A percentile compares a stretch with the other conserved stretches of the same genome.
These are phyloP conservation scores for Paragorgia papillata DNA, from an alignment of 92 coral and sea anemone genomes.

Conservation along the genomic window DNA sequence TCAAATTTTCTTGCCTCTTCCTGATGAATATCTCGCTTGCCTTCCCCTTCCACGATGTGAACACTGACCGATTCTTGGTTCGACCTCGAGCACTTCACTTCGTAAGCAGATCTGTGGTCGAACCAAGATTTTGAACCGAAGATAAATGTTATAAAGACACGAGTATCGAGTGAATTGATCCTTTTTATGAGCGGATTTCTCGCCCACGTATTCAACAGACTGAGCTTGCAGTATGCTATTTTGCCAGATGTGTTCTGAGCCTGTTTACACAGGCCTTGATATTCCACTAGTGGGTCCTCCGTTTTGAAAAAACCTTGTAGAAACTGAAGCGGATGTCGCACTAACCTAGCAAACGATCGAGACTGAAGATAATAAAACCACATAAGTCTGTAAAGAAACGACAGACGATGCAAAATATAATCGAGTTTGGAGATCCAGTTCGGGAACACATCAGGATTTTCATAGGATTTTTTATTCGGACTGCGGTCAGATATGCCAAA, in stretches of 20 bases:
- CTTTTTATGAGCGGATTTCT: constrained; percentile 88
- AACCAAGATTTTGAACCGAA: constrained; percentile 85
- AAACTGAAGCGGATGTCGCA: constrained; percentile 17
- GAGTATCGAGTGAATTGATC: constrained; percentile 62
- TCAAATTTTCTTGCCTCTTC: constrained; percentile 78
- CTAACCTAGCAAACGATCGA: not conserved
- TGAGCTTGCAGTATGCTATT: constrained; percentile 84
- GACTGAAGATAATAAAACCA: constrained; percentile 1
- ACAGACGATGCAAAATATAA: constrained; percentile 39
- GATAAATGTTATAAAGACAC: constrained; percentile 71
- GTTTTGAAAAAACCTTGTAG: constrained; percentile 11
- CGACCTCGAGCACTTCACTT: constrained; percentile 78
- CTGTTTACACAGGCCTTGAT: constrained; percentile 39
- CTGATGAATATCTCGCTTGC: constrained; percentile 86
- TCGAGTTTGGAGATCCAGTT: constrained; percentile 76
- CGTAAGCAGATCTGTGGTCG: constrained; percentile 98
- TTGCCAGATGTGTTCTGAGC: constrained; percentile 89
- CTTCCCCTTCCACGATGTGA: constrained; percentile 72
- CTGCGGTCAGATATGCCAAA: constrained; percentile 88
- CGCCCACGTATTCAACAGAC: constrained; percentile 83
- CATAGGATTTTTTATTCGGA: constrained; percentile 55
- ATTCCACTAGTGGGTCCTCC: constrained; percentile 5
- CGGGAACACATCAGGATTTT: constrained; percentile 61
- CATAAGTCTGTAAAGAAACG: not conserved
- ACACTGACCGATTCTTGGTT: constrained; percentile 73